Evolutionary conservation across 2,113 vertebrate species (phyloP).

Genomic region (Gavialis gangeticus): DNA sequence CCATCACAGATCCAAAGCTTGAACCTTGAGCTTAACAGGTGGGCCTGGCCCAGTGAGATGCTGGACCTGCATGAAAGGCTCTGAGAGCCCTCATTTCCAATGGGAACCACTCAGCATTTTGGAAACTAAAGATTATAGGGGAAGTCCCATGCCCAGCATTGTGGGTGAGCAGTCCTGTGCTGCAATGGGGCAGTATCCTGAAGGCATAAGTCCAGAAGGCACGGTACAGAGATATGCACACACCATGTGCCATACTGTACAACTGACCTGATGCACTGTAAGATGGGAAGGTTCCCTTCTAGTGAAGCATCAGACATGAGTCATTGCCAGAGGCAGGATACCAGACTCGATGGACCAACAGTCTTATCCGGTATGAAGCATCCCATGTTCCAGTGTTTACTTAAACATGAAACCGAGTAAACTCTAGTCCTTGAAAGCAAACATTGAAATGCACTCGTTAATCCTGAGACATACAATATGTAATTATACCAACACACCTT

Average conservation of each 20-base stretch:
- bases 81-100: neutral
- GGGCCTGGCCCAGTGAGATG: neutral
- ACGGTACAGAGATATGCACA: neutral
- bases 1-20: neutral
- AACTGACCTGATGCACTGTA: neutral
- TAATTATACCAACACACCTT: constrained; percentile 70
- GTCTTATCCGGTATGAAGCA: constrained; percentile 54
- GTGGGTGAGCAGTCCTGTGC: too few species aligned
- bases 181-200: neutral
- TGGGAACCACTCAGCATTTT: neutral
- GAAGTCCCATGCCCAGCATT: neutral
- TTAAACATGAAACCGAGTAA: constrained; percentile 73
- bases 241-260: fast-evolving
- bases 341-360: constrained; percentile 46
- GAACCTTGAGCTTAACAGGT: neutral
- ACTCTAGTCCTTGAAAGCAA: constrained; percentile 72
- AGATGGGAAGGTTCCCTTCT: neutral
- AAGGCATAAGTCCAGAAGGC: neutral
- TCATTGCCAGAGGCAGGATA: constrained; percentile 54
- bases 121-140: neutral
- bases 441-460: constrained; percentile 70
- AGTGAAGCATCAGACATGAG: constrained; percentile 31
- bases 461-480: constrained; percentile 57
- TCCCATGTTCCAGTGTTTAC: constrained; percentile 70
- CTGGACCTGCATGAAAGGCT: neutral